Evolutionary conservation across 2,113 vertebrate species (phyloP), one percentile per base, ranked within the genome.

Genomic region (Hypomesus transpacificus): DNA sequence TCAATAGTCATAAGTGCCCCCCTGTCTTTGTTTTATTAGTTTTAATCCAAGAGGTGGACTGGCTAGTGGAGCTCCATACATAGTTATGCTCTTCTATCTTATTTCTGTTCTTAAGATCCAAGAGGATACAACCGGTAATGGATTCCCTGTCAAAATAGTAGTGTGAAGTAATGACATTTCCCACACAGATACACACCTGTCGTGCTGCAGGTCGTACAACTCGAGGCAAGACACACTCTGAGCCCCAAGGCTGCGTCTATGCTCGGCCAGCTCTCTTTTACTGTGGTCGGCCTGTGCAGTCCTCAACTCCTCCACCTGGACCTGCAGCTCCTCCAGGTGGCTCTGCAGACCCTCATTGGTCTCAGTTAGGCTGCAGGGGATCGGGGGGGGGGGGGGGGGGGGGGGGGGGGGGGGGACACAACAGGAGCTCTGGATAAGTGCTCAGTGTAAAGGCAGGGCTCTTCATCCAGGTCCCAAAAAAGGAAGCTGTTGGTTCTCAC

Each of bases 191-290:
- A 76, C 79, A 26, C 83, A 98, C 97, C 93, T 94, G 87, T 89
- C 79, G 0, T 79, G 74, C 1, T 94, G 94, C 53, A 95, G 85
- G 80, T 97, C 93, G 4, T 96, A 96, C 0, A 98, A 88, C 87
- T 97, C 96, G 77, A 97, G 87, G 71, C 94, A 95, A 0, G 94
- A 91, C 71, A 96, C 91, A 1, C 94, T 96, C 69, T 94, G 94
- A 1, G 92, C 86, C 0, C 92, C 75, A 0, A 90, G 81, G 70
- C 21, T 87, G 58, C 89, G 90, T 14, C 92, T 91, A 68, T 91
- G 92, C 63, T 93, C 93, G 0, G 74, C 89, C 88, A 80, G 74
- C 57, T 75, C 82, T 78, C 78, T 89, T 31, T 79, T 90, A 50
- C 70, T 79, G 14, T 79, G 80, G 80, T 90, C 85, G 0, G 81